Percentiles rank a stretch among this genome's conserved stretches.
phyloP scores from a whole-genome alignment of 1,140 invertebrate genomes.

The Lamellibrachia luymesi region DNA sequence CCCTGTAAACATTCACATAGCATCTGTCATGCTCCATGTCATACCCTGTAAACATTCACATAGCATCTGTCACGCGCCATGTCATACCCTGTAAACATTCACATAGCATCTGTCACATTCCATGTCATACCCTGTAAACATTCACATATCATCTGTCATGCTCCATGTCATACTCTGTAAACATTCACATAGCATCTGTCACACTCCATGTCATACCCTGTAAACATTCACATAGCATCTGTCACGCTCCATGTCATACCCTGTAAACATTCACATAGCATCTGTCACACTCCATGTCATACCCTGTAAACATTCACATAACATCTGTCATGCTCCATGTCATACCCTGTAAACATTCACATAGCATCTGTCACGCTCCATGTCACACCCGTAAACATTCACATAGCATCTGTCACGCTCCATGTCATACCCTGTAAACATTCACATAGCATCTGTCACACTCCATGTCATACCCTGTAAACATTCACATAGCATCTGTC shows the following conservation, averaged over 20 bases:
- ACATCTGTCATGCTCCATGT: constrained; percentile 29
- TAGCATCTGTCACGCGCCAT: constrained; percentile 8
- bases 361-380: constrained; percentile 8
- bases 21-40: constrained; percentile 29
- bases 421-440: no score
- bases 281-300: constrained; percentile 66
- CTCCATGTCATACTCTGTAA: no score
- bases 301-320: constrained; percentile 31
- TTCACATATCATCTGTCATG: no score
- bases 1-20: constrained; percentile 32
- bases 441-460: constrained; percentile 28
- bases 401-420: constrained; percentile 30
- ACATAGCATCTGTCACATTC: no score
- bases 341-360: constrained; percentile 19
- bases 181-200: no score
- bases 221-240: no score
- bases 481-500: constrained; percentile 23
- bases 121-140: no score
- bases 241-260: constrained; percentile 50
- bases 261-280: constrained; percentile 69
- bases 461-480: no score
- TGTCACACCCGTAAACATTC: no score
- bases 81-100: no score
- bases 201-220: no score
- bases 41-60: constrained; percentile 22